These are phyloP conservation scores for Pollimyrus isidori DNA, from an alignment of 2,113 vertebrate species.

Conservation along the genomic window DNA sequence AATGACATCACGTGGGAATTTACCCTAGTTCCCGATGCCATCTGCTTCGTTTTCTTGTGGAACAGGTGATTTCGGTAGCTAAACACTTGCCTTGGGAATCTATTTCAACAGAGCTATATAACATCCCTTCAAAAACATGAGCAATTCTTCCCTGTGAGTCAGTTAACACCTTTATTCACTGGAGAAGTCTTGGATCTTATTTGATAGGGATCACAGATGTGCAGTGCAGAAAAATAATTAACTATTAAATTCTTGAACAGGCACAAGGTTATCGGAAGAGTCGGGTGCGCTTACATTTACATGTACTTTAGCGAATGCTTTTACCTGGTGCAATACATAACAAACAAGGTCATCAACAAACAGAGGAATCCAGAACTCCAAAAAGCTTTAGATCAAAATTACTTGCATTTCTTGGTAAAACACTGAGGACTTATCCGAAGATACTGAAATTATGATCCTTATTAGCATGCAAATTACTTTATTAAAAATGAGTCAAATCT, in stretches of 20 bases:
- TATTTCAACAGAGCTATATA: not conserved
- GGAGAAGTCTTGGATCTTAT: not conserved
- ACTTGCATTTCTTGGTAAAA: not conserved
- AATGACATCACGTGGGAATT: constrained; percentile 8
- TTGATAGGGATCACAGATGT: not conserved
- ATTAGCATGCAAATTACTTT: constrained; percentile 9
- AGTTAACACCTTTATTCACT: not conserved
- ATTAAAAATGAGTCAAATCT: not conserved
- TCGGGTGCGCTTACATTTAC: not conserved
- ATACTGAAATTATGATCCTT: not conserved
- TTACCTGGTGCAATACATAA: not conserved
- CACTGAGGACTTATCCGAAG: not conserved
- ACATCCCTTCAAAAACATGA: not conserved
- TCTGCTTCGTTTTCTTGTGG: constrained; percentile 3
- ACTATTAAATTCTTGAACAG: not conserved
- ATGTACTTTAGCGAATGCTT: not conserved
- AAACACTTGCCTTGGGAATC: not conserved
- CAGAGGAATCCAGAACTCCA: not conserved
- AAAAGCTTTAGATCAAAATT: not conserved
- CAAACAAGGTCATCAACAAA: not conserved
- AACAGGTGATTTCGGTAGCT: not conserved
- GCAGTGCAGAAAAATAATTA: not conserved
- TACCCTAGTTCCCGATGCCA: not conserved
- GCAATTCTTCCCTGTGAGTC: not conserved
- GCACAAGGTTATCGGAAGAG: not conserved